These are phyloP conservation scores for Sitta europaea DNA, from an alignment of 2,113 vertebrate genomes.

Conservation along the genomic window DNA sequence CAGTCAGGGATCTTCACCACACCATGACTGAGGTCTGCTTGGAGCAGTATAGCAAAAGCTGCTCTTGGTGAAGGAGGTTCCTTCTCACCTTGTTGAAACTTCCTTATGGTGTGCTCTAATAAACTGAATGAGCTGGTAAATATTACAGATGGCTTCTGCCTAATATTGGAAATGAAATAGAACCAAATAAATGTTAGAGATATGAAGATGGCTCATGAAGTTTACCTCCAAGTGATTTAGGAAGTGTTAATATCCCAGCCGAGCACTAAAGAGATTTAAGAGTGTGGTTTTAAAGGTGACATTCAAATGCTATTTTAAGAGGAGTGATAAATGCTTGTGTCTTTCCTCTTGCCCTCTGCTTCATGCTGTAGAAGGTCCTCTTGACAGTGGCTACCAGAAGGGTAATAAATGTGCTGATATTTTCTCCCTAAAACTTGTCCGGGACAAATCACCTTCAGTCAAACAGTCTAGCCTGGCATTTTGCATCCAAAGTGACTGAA, in stretches of 20 bases:
- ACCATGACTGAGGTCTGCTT: fast-evolving
- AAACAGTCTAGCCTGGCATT: background rate
- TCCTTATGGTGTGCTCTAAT: background rate
- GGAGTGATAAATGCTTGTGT: constrained; percentile 63
- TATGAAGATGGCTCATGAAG: background rate
- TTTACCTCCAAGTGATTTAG: constrained; percentile 61
- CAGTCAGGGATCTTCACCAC: background rate
- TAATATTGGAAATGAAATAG: background rate
- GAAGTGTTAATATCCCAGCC: constrained; percentile 51
- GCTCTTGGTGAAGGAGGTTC: background rate
- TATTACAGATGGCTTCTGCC: background rate
- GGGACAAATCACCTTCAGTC: background rate
- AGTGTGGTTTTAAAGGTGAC: constrained; percentile 63
- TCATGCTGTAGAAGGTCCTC: constrained; percentile 35
- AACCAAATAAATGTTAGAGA: background rate
- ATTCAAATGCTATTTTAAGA: constrained; percentile 70
- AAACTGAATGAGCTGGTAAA: background rate
- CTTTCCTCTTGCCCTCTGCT: constrained; percentile 50
- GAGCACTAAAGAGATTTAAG: constrained; percentile 45
- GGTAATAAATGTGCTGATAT: constrained; percentile 13
- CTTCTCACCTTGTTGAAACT: background rate
- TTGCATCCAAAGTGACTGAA: background rate
- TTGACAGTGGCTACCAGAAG: constrained; percentile 42
- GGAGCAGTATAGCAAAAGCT: background rate
- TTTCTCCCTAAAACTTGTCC: constrained; percentile 11